phyloP scores from a whole-genome alignment of 2,888 invertebrate species.

The Blera fallax region DNA sequence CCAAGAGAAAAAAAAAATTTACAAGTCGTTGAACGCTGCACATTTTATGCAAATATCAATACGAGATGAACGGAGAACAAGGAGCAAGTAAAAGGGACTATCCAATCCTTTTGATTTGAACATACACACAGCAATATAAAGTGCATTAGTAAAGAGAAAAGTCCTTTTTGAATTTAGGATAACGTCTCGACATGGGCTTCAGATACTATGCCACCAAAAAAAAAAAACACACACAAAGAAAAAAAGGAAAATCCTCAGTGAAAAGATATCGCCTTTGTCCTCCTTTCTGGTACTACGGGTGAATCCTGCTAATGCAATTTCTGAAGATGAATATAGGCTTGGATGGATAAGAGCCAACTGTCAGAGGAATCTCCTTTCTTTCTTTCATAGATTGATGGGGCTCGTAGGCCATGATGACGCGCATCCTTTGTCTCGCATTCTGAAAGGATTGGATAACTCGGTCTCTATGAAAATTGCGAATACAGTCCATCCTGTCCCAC shows the following conservation, averaged over 20 bases:
- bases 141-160: conserved; percentile 5
- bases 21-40: conserved; percentile 59
- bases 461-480: background rate
- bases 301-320: conserved; percentile 41
- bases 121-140: background rate
- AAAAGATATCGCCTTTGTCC: background rate
- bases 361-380: background rate
- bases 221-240: too few relatives aligned
- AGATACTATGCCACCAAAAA: background rate
- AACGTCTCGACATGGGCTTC: conserved; percentile 31
- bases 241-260: background rate
- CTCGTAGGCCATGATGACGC: background rate
- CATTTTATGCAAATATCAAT: conserved; percentile 61
- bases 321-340: conserved; percentile 18
- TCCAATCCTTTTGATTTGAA: conserved; percentile 33
- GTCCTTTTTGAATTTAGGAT: conserved; percentile 27
- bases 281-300: background rate
- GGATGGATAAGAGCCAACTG: background rate
- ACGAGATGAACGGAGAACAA: conserved; percentile 27
- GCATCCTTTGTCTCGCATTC: background rate
- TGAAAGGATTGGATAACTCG: background rate
- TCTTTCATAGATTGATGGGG: background rate
- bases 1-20: conserved; percentile 56
- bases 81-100: conserved; percentile 10
- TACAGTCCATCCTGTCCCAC: background rate